Conservation (phyloP, 2,888 invertebrate species). For the Ephialtes manifestator region DNA sequence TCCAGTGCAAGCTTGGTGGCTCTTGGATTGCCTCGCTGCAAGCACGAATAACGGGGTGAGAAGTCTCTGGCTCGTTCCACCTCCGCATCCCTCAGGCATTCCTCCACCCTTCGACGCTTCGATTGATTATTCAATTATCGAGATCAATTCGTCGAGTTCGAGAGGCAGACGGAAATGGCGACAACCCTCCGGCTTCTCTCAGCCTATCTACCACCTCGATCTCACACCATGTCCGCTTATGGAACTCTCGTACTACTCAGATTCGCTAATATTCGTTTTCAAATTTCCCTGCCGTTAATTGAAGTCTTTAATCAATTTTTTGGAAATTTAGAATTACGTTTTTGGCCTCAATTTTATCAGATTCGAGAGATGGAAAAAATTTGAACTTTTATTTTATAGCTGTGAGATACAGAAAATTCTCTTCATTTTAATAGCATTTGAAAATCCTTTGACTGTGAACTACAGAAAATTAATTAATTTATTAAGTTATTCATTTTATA, state of each 20-base stretch:
- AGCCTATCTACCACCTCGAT: constrained; percentile 26
- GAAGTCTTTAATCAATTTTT: background rate
- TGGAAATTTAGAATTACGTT: background rate
- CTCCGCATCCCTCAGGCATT: background rate
- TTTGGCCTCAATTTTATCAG: background rate
- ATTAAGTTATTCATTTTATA: no score
- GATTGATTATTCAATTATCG: constrained; percentile 84
- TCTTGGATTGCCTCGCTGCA: constrained; percentile 43
- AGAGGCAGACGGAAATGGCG: constrained; percentile 78
- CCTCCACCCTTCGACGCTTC: constrained; percentile 68
- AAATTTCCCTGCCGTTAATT: constrained; percentile 79
- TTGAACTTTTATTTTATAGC: no score
- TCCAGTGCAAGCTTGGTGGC: constrained; percentile 33
- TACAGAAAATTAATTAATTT: no score
- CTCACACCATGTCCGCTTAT: background rate
- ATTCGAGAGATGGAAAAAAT: background rate
- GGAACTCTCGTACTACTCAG: constrained; percentile 70
- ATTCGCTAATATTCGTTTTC: constrained; percentile 73
- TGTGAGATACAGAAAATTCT: no score
- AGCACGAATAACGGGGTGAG: constrained; percentile 60
- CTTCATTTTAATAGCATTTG: no score
- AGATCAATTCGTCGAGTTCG: constrained; percentile 80
- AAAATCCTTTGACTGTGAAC: no score
- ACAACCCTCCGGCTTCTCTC: constrained; percentile 73
- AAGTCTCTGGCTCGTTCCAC: constrained; percentile 53